These are phyloP conservation scores for Penaeus monodon DNA, from an alignment of 2,888 invertebrate species.

Conservation along the genomic window DNA sequence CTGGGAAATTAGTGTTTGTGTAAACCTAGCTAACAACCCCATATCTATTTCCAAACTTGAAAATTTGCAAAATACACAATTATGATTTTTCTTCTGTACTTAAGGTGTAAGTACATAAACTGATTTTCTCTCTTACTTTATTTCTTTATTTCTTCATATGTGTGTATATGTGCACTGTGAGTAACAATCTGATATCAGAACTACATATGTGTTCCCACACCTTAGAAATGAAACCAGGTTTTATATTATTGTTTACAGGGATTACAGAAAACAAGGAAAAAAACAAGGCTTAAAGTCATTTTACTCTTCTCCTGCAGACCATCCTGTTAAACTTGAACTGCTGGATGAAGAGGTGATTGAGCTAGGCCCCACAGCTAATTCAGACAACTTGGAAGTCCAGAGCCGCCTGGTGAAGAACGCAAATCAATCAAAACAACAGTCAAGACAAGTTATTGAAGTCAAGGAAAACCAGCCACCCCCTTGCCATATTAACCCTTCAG, in stretches of 20 bases:
- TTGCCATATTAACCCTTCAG: conserved; percentile 27
- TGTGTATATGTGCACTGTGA: too few species aligned
- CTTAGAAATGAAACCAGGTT: too few species aligned
- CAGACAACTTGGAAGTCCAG: conserved; percentile 44
- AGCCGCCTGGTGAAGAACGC: conserved; percentile 42
- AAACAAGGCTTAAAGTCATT: not conserved
- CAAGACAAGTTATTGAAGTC: conserved; percentile 49
- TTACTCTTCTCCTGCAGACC: not conserved
- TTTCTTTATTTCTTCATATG: too few species aligned
- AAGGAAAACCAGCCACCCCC: conserved; percentile 32
- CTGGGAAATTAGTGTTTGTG: too few species aligned
- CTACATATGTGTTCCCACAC: too few species aligned
- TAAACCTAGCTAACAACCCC: too few species aligned
- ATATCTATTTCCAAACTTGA: too few species aligned
- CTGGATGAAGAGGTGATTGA: conserved; percentile 52
- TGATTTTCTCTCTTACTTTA: too few species aligned
- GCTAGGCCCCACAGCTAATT: conserved; percentile 41
- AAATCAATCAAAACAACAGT: conserved; percentile 21
- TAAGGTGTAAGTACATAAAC: too few species aligned
- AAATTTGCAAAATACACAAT: too few species aligned
- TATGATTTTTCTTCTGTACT: too few species aligned
- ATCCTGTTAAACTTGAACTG: conserved; percentile 27
- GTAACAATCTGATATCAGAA: too few species aligned
- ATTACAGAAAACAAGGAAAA: not conserved
- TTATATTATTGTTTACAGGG: not conserved